Evolutionary conservation across 2,888 invertebrate species (phyloP).

Genomic region (Gnatocerus cornutus): DNA sequence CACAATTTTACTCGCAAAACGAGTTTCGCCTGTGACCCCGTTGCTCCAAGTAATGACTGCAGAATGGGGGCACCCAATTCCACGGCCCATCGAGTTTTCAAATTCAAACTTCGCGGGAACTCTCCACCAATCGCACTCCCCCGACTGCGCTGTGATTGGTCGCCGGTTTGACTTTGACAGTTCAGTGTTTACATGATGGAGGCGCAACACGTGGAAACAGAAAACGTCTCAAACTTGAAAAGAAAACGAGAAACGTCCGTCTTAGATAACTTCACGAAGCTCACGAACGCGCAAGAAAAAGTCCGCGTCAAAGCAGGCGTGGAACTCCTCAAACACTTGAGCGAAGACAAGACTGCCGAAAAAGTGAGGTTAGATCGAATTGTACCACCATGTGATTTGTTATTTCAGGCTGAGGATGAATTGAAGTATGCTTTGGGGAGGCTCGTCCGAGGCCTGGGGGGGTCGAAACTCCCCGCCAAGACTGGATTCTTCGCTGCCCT

Average conservation of each 20-base stretch:
- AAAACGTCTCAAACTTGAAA: conserved; percentile 52
- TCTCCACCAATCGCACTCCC: not conserved
- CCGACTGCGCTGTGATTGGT: not conserved
- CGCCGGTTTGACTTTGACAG: not conserved
- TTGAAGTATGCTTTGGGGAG: conserved; percentile 79
- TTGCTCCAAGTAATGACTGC: not conserved
- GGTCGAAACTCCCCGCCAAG: conserved; percentile 77
- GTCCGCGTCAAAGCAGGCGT: conserved; percentile 69
- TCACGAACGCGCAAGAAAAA: conserved; percentile 68
- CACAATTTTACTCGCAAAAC: conserved; percentile 1
- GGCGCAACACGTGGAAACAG: conserved; percentile 51
- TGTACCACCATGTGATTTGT: conserved; percentile 34
- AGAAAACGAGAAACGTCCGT: conserved; percentile 66
- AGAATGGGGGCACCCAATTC: not conserved
- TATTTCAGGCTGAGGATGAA: conserved; percentile 76
- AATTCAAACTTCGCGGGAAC: not conserved
- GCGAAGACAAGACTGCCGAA: conserved; percentile 61
- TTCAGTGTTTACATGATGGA: conserved; percentile 22
- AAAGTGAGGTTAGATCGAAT: conserved; percentile 66
- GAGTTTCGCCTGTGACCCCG: conserved; percentile 5
- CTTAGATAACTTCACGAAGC: conserved; percentile 71
- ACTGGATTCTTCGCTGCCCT: conserved; percentile 82
- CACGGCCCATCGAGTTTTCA: not conserved
- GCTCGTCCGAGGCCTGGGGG: conserved; percentile 82
- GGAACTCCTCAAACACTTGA: conserved; percentile 69